A percentile compares a stretch with the other conserved stretches of the same genome.
phyloP scores from a whole-genome alignment of 1,140 invertebrate species.

The Psix sp. region DNA sequence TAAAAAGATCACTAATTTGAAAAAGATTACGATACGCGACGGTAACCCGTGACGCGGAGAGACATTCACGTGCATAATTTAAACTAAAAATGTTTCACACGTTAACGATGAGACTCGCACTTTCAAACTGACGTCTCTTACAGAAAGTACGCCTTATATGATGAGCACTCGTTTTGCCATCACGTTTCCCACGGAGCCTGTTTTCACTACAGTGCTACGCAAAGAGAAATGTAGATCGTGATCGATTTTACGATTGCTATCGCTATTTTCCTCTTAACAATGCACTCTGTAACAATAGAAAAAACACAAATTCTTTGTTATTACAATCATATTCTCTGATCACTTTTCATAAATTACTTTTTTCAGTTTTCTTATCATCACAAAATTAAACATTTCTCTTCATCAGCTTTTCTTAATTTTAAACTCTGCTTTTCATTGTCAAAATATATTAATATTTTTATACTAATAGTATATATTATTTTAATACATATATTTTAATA shows the following conservation, averaged over 20 bases:
- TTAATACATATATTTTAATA: too few species aligned
- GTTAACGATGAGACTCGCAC: slow-evolving; percentile 63
- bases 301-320: slow-evolving; percentile 9
- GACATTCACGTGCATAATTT: slow-evolving; percentile 45
- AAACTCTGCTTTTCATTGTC: too few species aligned
- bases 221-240: slow-evolving; percentile 66
- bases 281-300: slow-evolving; percentile 22
- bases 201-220: slow-evolving; percentile 50
- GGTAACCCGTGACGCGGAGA: slow-evolving; percentile 19
- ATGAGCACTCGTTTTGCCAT: slow-evolving; percentile 60
- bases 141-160: slow-evolving; percentile 68
- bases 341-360: background rate
- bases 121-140: slow-evolving; percentile 72
- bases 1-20: slow-evolving; percentile 22
- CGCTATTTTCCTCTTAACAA: slow-evolving; percentile 18
- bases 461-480: too few species aligned
- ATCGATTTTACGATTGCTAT: slow-evolving; percentile 58
- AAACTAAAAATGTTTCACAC: slow-evolving; percentile 51
- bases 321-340: slow-evolving; percentile 4
- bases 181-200: slow-evolving; percentile 51
- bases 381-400: too few species aligned
- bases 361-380: too few species aligned
- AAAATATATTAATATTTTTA: too few species aligned
- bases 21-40: slow-evolving; percentile 20
- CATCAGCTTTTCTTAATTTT: too few species aligned